Evolutionary conservation across 37 sponge, comb jelly and placozoan species (phyloP), one percentile per base, ranked within the genome.

Genomic region (Dysidea cf. avara): DNA sequence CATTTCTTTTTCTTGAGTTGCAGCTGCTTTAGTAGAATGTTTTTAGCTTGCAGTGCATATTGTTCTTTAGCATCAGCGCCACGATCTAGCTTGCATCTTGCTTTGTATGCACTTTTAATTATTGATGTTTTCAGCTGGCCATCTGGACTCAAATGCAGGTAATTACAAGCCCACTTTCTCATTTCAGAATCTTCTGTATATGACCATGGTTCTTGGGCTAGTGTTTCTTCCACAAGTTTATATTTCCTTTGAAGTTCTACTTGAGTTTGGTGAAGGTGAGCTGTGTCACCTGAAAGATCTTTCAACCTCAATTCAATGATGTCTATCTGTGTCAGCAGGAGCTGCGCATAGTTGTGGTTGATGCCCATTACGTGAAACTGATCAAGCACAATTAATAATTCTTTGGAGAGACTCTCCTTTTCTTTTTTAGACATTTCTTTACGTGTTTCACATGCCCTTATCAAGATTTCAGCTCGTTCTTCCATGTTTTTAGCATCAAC

Each of bases 291-390:
- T 46, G 35, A 56, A 30, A 29, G 34, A 0, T 56, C 71, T 48
- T 79, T 38, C 20, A 79, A 35, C 21, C 47, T 50, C 16, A 26
- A 33, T 1, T 69, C 63, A 2, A 79, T 7, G 4, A 69, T 53
- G 47, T 21, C 49, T 13, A 79, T 12, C 22, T 79, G 80, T 31
- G 17, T 69, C 31, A 70, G 48, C 16, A 79, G 16, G 7, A 69
- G 3, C 47, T 69, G 69, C 12, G 40, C 49, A 69, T 69, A 79
- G 63, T 37, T 79, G 1, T 63, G 49, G 22, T 18, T 61, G 32
- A 59, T 46, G 16, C 71, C 80, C 21, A 79, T 31, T 3, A 14
- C 4, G 11, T 79, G 53, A 46, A 79, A 79, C 37, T 61, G 63
- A 18, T 57, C 63, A 24, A 79, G 28, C 21, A 35, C 24, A 0